Conservation (phyloP, 2,113 vertebrate genomes). For the Grammomys surdaster region DNA sequence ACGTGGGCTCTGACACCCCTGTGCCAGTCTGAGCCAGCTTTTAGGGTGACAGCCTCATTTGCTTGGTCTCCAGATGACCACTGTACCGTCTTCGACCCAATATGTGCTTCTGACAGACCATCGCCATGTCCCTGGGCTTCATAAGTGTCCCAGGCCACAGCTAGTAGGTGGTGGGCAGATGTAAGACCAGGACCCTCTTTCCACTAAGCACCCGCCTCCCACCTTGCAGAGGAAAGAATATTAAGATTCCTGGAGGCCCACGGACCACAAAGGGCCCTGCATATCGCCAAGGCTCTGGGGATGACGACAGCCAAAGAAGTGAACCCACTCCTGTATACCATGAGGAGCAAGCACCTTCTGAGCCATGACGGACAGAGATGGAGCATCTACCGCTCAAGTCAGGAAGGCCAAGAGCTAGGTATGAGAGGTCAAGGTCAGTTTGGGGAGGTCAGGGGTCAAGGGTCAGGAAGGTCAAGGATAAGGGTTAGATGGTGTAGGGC, state of each 20-base stretch:
- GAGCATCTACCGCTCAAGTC: background rate
- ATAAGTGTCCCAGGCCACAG: background rate
- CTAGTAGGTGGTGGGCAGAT: background rate
- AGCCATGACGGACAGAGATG: background rate
- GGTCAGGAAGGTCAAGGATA: background rate
- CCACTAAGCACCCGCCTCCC: background rate
- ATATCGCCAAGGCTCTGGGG: constrained; percentile 52
- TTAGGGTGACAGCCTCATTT: background rate
- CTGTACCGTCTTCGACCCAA: background rate
- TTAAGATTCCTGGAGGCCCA: background rate
- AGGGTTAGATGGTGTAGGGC: background rate
- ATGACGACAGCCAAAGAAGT: constrained; percentile 28
- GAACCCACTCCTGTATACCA: constrained; percentile 49
- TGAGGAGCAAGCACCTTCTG: background rate
- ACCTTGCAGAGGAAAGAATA: constrained; percentile 47
- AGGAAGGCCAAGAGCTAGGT: background rate
- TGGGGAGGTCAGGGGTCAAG: background rate
- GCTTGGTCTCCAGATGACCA: background rate
- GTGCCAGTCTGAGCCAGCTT: background rate
- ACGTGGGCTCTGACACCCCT: background rate
- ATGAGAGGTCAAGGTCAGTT: background rate
- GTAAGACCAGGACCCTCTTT: background rate
- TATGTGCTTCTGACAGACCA: background rate
- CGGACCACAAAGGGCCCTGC: background rate
- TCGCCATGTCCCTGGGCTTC: too few relatives aligned